Base-by-base conservation (phyloP, 1,140 invertebrate species). In the Aphidius gifuensis region DNA sequence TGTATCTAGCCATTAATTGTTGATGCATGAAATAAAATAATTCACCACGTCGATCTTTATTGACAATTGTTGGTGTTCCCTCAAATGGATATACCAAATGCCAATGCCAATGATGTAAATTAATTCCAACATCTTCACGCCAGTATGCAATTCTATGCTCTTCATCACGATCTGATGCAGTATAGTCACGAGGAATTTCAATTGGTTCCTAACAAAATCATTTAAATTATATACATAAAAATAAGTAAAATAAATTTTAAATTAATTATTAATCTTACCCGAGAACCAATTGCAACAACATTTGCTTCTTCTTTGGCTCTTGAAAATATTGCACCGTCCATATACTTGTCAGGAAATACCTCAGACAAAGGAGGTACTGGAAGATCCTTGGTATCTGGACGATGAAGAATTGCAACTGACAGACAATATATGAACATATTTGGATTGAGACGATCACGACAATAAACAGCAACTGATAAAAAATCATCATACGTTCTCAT, bases 81-180 rank as follows among this genome's bases (percentile, higher is more conserved):
- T 87, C 85, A 69, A 87, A 88, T 2, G 90, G 90, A 70, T 92
- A 92, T 4, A 92, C 88, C 59, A 92, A 78, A 77, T 92, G 90
- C 90, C 86, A 90, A 76, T 94, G 91, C 92, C 92, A 94, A 70
- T 94, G 90, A 74, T 89, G 87, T 51, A 85, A 76, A 75, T 87
- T 87, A 58, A 86, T 77, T 6, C 85, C 85, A 43, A 83, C 70
- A 68, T 84, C 85, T 66, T 87, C 85, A 5, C 85, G 73, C 75
- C 82, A 87, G 59, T 87, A 87, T 9, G 85, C 83, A 4, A 86
- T 68, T 39, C 88, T 85, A 74, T 92, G 90, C 69, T 93, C 91
- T 1, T 83, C 83, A 61, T 92, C 90, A 11, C 85, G 67, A 61
- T 90, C 85, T 0, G 87, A 86, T 0, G 90, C 90, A 0, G 90